Conservation (phyloP, 2,888 invertebrate genomes). For the Lamellibrachia satsuma region DNA sequence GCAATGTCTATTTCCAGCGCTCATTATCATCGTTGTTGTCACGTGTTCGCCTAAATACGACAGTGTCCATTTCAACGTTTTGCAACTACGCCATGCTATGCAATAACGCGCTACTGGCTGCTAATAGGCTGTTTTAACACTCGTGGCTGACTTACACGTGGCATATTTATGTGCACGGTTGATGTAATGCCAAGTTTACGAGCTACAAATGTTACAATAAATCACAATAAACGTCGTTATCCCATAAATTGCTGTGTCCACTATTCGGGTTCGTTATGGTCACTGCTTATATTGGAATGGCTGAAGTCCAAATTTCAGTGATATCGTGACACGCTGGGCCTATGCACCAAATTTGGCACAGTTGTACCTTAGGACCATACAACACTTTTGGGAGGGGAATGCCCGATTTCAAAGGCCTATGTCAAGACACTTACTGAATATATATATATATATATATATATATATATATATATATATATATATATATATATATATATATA, state of each 20-base stretch:
- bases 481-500: neutral
- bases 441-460: constrained; percentile 11
- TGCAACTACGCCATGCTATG: neutral
- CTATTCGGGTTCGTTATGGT: neutral
- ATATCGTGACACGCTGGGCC: no score
- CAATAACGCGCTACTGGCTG: neutral
- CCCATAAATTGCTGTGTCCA: neutral
- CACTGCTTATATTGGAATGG: neutral
- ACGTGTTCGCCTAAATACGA: neutral
- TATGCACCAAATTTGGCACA: no score
- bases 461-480: constrained; percentile 3
- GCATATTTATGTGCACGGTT: neutral
- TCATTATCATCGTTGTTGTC: no score
- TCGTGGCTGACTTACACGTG: neutral
- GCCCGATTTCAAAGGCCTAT: no score
- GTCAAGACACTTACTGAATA: neutral
- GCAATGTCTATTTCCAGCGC: no score
- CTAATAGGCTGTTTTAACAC: neutral
- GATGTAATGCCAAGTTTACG: neutral
- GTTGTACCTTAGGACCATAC: no score
- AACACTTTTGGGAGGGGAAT: no score
- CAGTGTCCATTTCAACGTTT: neutral
- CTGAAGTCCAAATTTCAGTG: neutral
- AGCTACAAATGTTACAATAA: neutral
- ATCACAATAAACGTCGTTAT: neutral